Base-by-base conservation (phyloP, 2,888 invertebrate species). In the Cabera pusaria region DNA sequence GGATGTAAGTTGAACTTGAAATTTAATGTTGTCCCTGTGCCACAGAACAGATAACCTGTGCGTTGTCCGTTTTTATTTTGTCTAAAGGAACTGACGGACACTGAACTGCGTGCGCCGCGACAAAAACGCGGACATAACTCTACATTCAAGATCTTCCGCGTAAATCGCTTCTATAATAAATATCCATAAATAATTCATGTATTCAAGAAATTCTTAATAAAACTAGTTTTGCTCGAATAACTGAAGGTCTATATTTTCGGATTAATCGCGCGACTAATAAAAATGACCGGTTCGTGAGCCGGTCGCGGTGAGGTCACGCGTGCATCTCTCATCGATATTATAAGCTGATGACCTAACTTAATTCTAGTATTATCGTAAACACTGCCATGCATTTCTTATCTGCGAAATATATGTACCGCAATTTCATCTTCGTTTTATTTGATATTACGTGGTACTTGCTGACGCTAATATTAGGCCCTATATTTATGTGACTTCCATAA, bases 271-370 rank as follows among this genome's bases (percentile, higher is more conserved):
- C 39, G 54, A 61, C 45, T 45, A 59, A 52, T 62, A 58, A 59
- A 55, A 62, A 44, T 54, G 26, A 26, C 28, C 19, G 37, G 27
- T 5, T 23, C 17, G 41, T 23, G 41, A 36, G 44, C 46, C 42
- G 29, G 56, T 35, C 49, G 51, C 51, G 49, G 40, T 68, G 69
- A 74, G 78, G 71, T 81, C 76, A 74, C 46, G 44, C 45, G 32
- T 11, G 20, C 59, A 59, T 66, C 70, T 62, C 69, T 76, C 74
- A 78, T 73, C 68, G 69, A 70, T 79, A 78, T 72, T 64, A 78
- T 72, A 60, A 52, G 48, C 37, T 44, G 73, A 71, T 78, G 78
- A 80, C 63, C 68, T 78, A 78, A 78, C 54, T 45, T 47, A 46
- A 49, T 47, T 40, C 23, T 40, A 45, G 44, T 37, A 21, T 18